Percentiles rank a stretch among this genome's conserved stretches.
These are phyloP conservation scores for Myotis brandtii DNA, from an alignment of 2,113 vertebrate species.

Conservation along the genomic window DNA sequence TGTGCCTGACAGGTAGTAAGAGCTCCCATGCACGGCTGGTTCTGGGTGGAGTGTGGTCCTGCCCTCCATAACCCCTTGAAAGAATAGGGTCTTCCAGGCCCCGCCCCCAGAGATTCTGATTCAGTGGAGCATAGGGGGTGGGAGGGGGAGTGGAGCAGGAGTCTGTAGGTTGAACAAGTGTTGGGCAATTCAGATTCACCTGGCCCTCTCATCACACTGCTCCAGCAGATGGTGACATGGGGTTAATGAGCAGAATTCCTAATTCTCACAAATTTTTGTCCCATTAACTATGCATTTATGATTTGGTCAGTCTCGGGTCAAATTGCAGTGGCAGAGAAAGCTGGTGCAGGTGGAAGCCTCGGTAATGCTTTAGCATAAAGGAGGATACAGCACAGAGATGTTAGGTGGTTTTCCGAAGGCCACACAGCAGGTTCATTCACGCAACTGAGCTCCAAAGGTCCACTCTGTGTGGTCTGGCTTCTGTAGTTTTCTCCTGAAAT, in stretches of 20 bases:
- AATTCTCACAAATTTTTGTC: constrained; percentile 64
- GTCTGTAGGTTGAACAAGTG: neutral
- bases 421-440: neutral
- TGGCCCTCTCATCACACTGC: neutral
- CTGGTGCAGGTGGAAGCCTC: neutral
- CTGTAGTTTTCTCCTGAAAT: neutral
- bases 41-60: neutral
- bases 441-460: neutral
- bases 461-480: neutral
- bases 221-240: constrained; percentile 69
- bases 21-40: neutral
- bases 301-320: constrained; percentile 8
- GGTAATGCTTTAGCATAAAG: neutral
- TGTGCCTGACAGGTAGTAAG: neutral
- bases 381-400: neutral
- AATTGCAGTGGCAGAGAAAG: neutral
- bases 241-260: constrained; percentile 62
- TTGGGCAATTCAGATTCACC: neutral
- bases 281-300: constrained; percentile 64
- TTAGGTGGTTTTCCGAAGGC: neutral
- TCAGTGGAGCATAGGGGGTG: accelerated
- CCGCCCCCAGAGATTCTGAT: neutral
- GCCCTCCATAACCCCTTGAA: neutral
- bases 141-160: neutral
- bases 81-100: neutral